These are phyloP conservation scores for Coenonympha glycerion DNA, from an alignment of 2,888 invertebrate species.

Conservation along the genomic window DNA sequence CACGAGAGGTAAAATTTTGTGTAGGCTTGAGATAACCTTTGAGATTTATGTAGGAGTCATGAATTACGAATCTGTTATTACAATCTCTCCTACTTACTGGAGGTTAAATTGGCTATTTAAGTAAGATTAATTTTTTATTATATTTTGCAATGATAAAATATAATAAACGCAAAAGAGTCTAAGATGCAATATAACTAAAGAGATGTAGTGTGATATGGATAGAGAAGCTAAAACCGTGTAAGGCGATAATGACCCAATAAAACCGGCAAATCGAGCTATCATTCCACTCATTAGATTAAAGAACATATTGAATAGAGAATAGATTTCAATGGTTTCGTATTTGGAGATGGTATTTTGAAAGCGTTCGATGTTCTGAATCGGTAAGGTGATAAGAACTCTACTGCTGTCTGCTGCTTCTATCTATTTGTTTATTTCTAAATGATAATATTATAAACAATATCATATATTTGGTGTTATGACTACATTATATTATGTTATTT, in stretches of 20 bases:
- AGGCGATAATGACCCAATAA: slow-evolving; percentile 44
- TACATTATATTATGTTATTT: too few relatives aligned
- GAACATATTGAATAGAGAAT: background rate
- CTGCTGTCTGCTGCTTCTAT: background rate
- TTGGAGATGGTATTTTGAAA: background rate
- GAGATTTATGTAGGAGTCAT: slow-evolving; percentile 20
- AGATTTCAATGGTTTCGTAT: background rate
- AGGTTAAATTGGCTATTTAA: slow-evolving; percentile 7
- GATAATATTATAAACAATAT: too few relatives aligned
- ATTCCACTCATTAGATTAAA: background rate
- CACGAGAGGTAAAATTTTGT: slow-evolving; percentile 15
- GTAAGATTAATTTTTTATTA: background rate
- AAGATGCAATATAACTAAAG: background rate
- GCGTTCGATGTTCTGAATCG: background rate
- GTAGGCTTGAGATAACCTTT: slow-evolving; percentile 20
- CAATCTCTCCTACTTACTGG: slow-evolving; percentile 13
- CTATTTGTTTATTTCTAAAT: background rate
- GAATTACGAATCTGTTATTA: slow-evolving; percentile 18
- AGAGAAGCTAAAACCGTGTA: slow-evolving; percentile 29
- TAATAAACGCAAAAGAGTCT: background rate
- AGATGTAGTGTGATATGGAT: too few relatives aligned
- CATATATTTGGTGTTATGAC: too few relatives aligned
- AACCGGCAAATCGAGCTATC: slow-evolving; percentile 33
- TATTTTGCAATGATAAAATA: slow-evolving; percentile 8
- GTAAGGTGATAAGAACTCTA: background rate